Evolutionary conservation across 2,797 vertebrate species (phyloP).

Genomic region (Onychomys torridus): DNA sequence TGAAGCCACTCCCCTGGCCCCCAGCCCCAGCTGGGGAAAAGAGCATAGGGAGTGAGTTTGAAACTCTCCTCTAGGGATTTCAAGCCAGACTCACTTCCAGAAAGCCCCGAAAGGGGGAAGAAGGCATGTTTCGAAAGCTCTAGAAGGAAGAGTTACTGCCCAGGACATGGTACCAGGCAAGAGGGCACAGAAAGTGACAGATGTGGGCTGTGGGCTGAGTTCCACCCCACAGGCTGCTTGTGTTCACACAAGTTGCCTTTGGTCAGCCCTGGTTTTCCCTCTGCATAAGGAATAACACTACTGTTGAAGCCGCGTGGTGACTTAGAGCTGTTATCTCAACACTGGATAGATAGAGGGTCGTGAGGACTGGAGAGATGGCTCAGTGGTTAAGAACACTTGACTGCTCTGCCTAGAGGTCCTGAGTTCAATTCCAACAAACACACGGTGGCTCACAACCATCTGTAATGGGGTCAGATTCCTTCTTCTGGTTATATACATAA

Average conservation of each 20-base stretch:
- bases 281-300: neutral
- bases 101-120: conserved; percentile 51
- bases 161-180: neutral
- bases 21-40: conserved; percentile 68
- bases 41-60: neutral
- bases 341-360: neutral
- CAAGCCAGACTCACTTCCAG: conserved; percentile 52
- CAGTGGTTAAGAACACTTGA: too few relatives aligned
- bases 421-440: too few relatives aligned
- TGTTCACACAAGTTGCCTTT: neutral
- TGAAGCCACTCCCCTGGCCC: conserved; percentile 60
- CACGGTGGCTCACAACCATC: too few relatives aligned
- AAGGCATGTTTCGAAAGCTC: conserved; percentile 59
- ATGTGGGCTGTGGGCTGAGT: neutral
- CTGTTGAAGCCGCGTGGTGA: neutral
- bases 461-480: too few relatives aligned
- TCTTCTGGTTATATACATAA: too few relatives aligned
- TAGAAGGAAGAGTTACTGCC: neutral
- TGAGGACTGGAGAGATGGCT: too few relatives aligned
- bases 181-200: conserved; percentile 56
- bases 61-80: conserved; percentile 3
- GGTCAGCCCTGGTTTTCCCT: neutral
- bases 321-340: neutral
- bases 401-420: too few relatives aligned
- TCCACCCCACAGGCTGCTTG: neutral